phyloP scores from a whole-genome alignment of 2,888 invertebrate genomes.

The Platycheirus rosarum region DNA sequence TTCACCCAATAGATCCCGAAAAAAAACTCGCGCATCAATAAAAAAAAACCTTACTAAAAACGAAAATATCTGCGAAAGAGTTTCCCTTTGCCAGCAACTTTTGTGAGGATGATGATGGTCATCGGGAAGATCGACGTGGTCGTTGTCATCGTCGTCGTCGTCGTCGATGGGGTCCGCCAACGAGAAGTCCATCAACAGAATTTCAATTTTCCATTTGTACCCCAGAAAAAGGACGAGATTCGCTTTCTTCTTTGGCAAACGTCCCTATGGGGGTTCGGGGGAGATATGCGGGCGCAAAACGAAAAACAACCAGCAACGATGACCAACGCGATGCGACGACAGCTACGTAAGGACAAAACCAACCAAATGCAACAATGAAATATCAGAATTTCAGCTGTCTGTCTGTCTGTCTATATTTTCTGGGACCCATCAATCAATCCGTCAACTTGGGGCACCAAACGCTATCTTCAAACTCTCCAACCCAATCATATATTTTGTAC shows the following conservation, averaged over 20 bases:
- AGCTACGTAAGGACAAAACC: slow-evolving; percentile 4
- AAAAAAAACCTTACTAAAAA: slow-evolving; percentile 8
- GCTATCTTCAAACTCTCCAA: slow-evolving; percentile 53
- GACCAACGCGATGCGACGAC: slow-evolving; percentile 28
- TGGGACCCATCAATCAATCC: slow-evolving; percentile 74
- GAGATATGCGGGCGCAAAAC: slow-evolving; percentile 18
- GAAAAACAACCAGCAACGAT: too few relatives aligned
- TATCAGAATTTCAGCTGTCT: slow-evolving; percentile 74
- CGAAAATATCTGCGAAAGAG: slow-evolving; percentile 34
- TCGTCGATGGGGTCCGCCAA: slow-evolving; percentile 47
- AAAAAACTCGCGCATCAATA: too few relatives aligned
- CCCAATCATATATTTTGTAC: slow-evolving; percentile 66
- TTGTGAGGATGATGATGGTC: slow-evolving; percentile 50
- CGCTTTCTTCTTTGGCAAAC: slow-evolving; percentile 24
- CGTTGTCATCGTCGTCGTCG: slow-evolving; percentile 1
- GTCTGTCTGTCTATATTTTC: slow-evolving; percentile 74
- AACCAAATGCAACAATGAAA: slow-evolving; percentile 70
- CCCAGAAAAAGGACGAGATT: slow-evolving; percentile 24
- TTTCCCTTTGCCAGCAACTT: background rate
- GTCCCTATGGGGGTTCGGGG: too few relatives aligned
- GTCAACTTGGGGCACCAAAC: slow-evolving; percentile 69
- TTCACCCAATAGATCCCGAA: slow-evolving; percentile 36
- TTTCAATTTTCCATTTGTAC: slow-evolving; percentile 66
- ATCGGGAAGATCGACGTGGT: slow-evolving; percentile 62
- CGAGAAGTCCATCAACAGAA: slow-evolving; percentile 67